A percentile compares a stretch with the other conserved stretches of the same genome.
phyloP scores from a whole-genome alignment of 2,888 invertebrate species.

The Noctuana brunneofusca region DNA sequence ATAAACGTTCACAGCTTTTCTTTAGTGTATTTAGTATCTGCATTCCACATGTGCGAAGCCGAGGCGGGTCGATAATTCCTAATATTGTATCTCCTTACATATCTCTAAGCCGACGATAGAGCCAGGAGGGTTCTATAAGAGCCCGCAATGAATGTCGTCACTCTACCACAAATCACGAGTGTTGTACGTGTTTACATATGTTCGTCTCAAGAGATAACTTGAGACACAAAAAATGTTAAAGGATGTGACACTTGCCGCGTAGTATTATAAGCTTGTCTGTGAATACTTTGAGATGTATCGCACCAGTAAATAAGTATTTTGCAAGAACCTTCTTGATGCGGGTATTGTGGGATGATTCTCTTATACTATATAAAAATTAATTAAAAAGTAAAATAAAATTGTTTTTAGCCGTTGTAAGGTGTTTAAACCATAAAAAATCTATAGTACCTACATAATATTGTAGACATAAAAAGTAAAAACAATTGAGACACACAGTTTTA shows the following conservation, averaged over 20 bases:
- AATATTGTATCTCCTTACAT: conserved; percentile 14
- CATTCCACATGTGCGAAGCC: no score
- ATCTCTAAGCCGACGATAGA: conserved; percentile 12
- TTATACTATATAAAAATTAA: no score
- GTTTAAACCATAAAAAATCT: no score
- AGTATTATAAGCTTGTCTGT: conserved; percentile 11
- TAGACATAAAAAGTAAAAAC: no score
- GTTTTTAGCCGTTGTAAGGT: no score
- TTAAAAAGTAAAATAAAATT: no score
- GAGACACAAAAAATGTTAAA: conserved; percentile 28
- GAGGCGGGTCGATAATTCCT: no score
- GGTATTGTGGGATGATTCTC: background rate
- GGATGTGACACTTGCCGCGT: conserved; percentile 5
- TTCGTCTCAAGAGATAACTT: conserved; percentile 34
- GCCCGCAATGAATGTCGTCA: conserved; percentile 60
- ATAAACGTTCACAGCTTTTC: no score
- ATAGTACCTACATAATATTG: no score
- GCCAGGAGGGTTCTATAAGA: conserved; percentile 20
- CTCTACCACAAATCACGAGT: conserved; percentile 62
- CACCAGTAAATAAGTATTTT: background rate
- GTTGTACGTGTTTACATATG: conserved; percentile 32
- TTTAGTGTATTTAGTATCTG: no score
- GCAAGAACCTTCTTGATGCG: background rate
- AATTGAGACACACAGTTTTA: no score
- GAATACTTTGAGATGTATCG: background rate